A percentile compares a stretch with the other conserved stretches of the same genome.
Conservation (phyloP, 2,113 vertebrate species). For the Oceanites oceanicus region DNA sequence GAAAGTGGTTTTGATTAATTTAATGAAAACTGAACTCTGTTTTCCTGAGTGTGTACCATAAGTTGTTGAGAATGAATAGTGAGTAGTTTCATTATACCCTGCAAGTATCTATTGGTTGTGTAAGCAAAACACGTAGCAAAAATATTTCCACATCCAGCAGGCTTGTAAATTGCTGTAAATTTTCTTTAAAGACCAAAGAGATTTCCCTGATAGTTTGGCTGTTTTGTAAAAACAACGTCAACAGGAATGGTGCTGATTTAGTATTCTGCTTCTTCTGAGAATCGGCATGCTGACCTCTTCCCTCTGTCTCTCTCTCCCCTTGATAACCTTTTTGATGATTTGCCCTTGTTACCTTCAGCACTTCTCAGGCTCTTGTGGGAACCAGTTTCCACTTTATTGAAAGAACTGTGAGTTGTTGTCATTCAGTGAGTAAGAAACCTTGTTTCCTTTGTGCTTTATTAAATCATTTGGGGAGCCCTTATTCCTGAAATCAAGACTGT, state of each 20-base stretch:
- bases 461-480: background rate
- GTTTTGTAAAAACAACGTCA: background rate
- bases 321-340: background rate
- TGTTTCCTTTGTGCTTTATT: background rate
- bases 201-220: conserved; percentile 10
- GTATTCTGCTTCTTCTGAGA: background rate
- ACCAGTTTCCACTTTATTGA: background rate
- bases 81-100: background rate
- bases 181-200: conserved; percentile 25
- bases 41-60: background rate
- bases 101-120: background rate
- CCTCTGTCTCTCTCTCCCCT: background rate
- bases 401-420: background rate
- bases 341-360: background rate
- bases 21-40: background rate
- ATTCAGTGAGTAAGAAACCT: conserved; percentile 2
- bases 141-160: conserved; percentile 15
- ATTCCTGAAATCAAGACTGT: background rate
- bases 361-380: background rate
- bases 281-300: background rate
- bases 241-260: background rate
- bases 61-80: background rate
- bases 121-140: conserved; percentile 15
- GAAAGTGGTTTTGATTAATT: background rate
- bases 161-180: background rate